These are phyloP conservation scores for Chaenodraco wilsoni DNA, from an alignment of 2,797 vertebrate species.

Conservation along the genomic window DNA sequence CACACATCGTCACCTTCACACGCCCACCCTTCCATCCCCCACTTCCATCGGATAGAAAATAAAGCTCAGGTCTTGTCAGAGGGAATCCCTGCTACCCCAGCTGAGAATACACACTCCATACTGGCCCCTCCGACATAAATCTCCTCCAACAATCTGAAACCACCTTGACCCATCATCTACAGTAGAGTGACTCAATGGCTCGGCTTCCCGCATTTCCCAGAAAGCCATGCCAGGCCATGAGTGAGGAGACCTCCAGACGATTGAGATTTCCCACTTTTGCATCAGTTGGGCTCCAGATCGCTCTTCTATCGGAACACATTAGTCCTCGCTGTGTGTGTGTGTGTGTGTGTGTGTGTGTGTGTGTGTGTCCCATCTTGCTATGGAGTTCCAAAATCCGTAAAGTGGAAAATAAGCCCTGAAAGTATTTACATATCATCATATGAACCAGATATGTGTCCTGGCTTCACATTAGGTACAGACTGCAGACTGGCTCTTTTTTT, in stretches of 20 bases:
- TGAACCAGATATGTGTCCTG: conserved; percentile 56
- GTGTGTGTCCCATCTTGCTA: conserved; percentile 32
- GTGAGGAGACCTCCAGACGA: conserved; percentile 71
- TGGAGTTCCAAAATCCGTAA: conserved; percentile 47
- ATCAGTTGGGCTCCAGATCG: conserved; percentile 40
- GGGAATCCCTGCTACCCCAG: conserved; percentile 78
- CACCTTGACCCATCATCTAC: conserved; percentile 70
- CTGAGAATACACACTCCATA: conserved; percentile 77
- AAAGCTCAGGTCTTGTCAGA: conserved; percentile 79
- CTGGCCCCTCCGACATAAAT: conserved; percentile 69
- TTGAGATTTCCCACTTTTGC: conserved; percentile 72
- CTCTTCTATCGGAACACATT: conserved; percentile 72
- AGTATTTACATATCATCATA: conserved; percentile 70
- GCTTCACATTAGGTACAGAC: conserved; percentile 55
- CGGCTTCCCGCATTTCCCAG: conserved; percentile 78
- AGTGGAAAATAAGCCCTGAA: conserved; percentile 74
- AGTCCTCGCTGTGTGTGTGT: conserved; percentile 38
- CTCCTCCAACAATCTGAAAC: conserved; percentile 73
- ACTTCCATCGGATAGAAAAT: conserved; percentile 54
- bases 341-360: conserved; percentile 20
- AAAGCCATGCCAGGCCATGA: conserved; percentile 68
- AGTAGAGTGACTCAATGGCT: conserved; percentile 79
- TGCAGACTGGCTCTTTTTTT: conserved; percentile 44
- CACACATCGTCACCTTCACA: conserved; percentile 68
- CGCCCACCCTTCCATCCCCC: conserved; percentile 9